A percentile compares a stretch with the other conserved stretches of the same genome.
Evolutionary conservation across 2,113 vertebrate species (phyloP).

Genomic region (Pleuronectes platessa): DNA sequence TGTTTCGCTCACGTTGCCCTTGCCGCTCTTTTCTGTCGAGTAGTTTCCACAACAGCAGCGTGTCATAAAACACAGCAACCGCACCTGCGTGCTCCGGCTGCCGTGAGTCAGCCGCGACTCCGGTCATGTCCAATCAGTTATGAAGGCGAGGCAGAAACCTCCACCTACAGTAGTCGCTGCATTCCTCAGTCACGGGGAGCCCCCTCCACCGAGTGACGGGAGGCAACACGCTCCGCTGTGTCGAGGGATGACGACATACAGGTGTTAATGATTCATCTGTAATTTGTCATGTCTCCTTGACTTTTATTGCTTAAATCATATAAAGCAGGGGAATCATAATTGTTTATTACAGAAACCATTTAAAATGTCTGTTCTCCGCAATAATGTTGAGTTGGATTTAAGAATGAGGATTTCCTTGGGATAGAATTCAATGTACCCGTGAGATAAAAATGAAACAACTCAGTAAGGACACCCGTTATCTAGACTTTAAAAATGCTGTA

Average conservation of each 20-base stretch:
- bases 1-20: conserved; percentile 43
- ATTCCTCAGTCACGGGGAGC: conserved; percentile 52
- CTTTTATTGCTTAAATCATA: conserved; percentile 13
- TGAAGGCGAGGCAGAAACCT: conserved; percentile 57
- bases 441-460: background rate
- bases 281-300: conserved; percentile 34
- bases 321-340: background rate
- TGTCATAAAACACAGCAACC: conserved; percentile 60
- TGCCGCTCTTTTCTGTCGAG: conserved; percentile 37
- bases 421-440: background rate
- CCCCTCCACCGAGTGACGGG: conserved; percentile 41
- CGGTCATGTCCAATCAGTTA: conserved; percentile 52
- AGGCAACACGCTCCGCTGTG: conserved; percentile 50
- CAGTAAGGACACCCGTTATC: too few species aligned
- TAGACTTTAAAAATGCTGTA: too few species aligned
- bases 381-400: background rate
- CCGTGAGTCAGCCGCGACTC: conserved; percentile 60
- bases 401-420: background rate
- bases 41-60: conserved; percentile 53
- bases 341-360: background rate
- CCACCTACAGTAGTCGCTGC: conserved; percentile 40
- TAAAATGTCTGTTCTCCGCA: too few species aligned
- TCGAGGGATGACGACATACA: conserved; percentile 37
- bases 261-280: conserved; percentile 35
- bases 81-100: conserved; percentile 50